phyloP scores from a whole-genome alignment of 2,888 invertebrate genomes.

The Endotricha flammealis region DNA sequence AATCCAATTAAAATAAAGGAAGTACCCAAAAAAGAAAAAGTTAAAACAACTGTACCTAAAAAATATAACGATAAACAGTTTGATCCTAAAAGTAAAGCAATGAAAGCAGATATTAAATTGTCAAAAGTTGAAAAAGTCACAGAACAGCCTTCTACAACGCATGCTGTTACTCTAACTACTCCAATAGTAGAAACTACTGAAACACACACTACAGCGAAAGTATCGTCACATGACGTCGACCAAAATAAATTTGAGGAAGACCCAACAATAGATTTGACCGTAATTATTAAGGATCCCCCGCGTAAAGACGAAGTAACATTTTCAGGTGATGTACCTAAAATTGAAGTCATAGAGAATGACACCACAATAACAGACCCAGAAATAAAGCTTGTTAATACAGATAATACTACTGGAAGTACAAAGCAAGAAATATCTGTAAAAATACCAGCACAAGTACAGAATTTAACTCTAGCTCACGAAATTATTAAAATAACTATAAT shows the following conservation, averaged over 20 bases:
- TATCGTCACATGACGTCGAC: slow-evolving; percentile 14
- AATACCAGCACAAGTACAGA: slow-evolving; percentile 16
- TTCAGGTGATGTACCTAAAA: slow-evolving; percentile 33
- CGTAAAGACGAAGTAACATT: slow-evolving; percentile 24
- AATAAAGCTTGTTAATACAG: slow-evolving; percentile 12
- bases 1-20: slow-evolving; percentile 28
- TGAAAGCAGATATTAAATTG: slow-evolving; percentile 33
- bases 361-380: slow-evolving; percentile 17
- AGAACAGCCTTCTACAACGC: slow-evolving; percentile 17
- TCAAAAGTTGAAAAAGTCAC: slow-evolving; percentile 25
- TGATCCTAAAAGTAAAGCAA: slow-evolving; percentile 40
- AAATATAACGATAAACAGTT: slow-evolving; percentile 55
- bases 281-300: slow-evolving; percentile 50
- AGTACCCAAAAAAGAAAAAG: slow-evolving; percentile 36
- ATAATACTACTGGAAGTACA: slow-evolving; percentile 13
- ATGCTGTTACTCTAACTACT: slow-evolving; percentile 20
- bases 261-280: slow-evolving; percentile 52
- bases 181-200: slow-evolving; percentile 17
- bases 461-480: slow-evolving; percentile 32
- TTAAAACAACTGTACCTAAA: slow-evolving; percentile 47
- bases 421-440: slow-evolving; percentile 16
- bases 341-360: slow-evolving; percentile 29
- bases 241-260: slow-evolving; percentile 34
- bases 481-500: slow-evolving; percentile 45
- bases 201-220: slow-evolving; percentile 21